Evolutionary conservation across 2,888 invertebrate genomes (phyloP).

Genomic region (Drosophila cracens): DNA sequence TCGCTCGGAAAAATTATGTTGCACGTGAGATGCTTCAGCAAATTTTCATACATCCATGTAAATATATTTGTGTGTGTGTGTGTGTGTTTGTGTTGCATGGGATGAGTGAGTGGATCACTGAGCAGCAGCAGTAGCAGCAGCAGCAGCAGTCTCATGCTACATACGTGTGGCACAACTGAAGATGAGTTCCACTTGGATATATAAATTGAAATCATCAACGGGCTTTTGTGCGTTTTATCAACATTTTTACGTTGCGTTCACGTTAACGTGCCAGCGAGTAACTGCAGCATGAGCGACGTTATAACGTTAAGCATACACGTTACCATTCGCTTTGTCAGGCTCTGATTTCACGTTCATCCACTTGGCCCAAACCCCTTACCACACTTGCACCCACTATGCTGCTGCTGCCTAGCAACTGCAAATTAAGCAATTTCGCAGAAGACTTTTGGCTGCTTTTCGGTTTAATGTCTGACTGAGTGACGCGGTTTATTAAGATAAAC

Average conservation of each 20-base stretch:
- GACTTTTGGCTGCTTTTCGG: conserved; percentile 73
- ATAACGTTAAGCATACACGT: conserved; percentile 53
- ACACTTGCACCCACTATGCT: neutral
- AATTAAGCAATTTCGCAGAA: conserved; percentile 75
- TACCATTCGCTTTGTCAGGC: conserved; percentile 55
- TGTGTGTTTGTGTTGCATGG: conserved; percentile 1
- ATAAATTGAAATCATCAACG: conserved; percentile 81
- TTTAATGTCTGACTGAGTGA: conserved; percentile 77
- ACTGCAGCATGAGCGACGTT: conserved; percentile 49
- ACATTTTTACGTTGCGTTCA: conserved; percentile 74
- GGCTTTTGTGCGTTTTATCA: conserved; percentile 81
- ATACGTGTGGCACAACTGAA: conserved; percentile 68
- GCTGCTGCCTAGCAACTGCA: conserved; percentile 66
- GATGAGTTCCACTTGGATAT: conserved; percentile 80
- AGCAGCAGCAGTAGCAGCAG: conserved; percentile 8
- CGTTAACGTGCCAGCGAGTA: conserved; percentile 39
- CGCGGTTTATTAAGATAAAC: conserved; percentile 80
- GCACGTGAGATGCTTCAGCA: conserved; percentile 83
- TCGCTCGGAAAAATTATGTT: conserved; percentile 83
- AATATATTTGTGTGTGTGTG: conserved; percentile 4
- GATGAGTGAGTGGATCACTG: conserved; percentile 24
- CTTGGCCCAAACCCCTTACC: neutral
- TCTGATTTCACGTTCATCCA: conserved; percentile 55
- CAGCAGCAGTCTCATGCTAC: neutral
- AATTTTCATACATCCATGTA: conserved; percentile 65